Evolutionary conservation across 64 coral and sea anemone genomes (phyloP).

Genomic region (Pachyseris speciosa): DNA sequence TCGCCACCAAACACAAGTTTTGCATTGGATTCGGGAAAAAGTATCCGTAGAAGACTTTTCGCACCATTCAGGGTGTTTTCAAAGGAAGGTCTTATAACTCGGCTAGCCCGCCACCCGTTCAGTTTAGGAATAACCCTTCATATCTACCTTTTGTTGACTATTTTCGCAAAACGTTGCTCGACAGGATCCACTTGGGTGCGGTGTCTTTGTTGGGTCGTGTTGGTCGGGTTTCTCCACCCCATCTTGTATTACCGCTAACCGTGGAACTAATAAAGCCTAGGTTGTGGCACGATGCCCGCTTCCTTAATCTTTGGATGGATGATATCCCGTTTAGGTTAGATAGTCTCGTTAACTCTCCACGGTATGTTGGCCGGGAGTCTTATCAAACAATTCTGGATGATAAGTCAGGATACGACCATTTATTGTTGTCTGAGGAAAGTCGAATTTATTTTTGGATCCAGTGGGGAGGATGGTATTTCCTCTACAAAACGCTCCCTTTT

Average conservation of each 20-base stretch:
- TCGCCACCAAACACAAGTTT: not conserved
- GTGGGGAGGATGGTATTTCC: not conserved
- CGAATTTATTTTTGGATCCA: not conserved
- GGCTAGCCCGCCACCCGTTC: not conserved
- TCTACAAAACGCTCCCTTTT: not conserved
- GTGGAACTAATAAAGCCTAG: constrained; percentile 18
- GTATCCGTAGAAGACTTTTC: constrained; percentile 18
- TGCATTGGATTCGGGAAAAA: constrained; percentile 20
- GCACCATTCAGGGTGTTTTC: not conserved
- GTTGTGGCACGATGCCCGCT: constrained; percentile 36
- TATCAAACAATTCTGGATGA: not conserved
- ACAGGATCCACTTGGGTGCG: not conserved
- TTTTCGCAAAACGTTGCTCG: not conserved
- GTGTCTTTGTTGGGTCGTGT: not conserved
- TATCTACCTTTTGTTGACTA: constrained; percentile 30
- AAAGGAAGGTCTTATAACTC: constrained; percentile 3
- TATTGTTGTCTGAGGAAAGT: not conserved
- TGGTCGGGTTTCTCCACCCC: not conserved
- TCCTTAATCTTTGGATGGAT: constrained; percentile 22
- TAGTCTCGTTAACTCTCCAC: not conserved
- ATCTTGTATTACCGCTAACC: constrained; percentile 7
- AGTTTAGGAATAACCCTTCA: not conserved
- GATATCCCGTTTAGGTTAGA: constrained; percentile 42
- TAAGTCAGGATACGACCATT: not conserved
- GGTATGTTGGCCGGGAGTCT: not conserved